Base-by-base conservation (phyloP, 1,140 invertebrate genomes). In the Meloidogyne floridensis region DNA sequence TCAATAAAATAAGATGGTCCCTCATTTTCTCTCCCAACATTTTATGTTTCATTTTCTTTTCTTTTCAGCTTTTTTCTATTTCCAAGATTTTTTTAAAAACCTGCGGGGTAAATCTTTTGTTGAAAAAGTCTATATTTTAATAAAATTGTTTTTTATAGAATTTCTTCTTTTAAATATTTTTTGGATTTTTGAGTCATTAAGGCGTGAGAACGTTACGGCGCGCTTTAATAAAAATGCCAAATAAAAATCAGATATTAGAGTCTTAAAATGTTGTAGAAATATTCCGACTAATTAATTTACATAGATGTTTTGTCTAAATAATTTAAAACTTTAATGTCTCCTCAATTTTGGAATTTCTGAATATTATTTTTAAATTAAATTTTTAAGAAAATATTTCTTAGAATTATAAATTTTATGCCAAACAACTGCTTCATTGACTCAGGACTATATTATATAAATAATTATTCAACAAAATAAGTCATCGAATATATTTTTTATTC, bases 391-490 rank as follows among this genome's bases (percentile, higher is more conserved):
- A 65, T n/a, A 65, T 65, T 65, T 65, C n/a, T n/a, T n/a, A 65
- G 59, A 59, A 65, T n/a, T n/a, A 32, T 32, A 65, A 65, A 65
- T 65, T 65, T n/a, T n/a, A 65, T 65, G 59, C 59, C 59, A 65
- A 65, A 65, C 59, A 65, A 65, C n/a, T 65, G 59, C 56, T 59
- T 59, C 59, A 65, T 65, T 65, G 59, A 65, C 59, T 65, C 59
- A 65, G 59, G 59, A 65, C 59, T 65, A 65, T 65, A n/a, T 4
- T 59, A 65, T 3, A 65, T n/a, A 65, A 65, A 65, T 65, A n/a
- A 65, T 65, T 65, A 65, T 65, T 65, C 59, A 15, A 65, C 59
- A 74, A 53, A 54, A 74, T 54, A 47, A 74, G 5, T 54, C 13
- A 74, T 47, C 72, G 18, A 47, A 65, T n/a, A 59, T 4, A 59